Evolutionary conservation across 2,888 invertebrate species (phyloP).

Genomic region (Drosophila prolongata): DNA sequence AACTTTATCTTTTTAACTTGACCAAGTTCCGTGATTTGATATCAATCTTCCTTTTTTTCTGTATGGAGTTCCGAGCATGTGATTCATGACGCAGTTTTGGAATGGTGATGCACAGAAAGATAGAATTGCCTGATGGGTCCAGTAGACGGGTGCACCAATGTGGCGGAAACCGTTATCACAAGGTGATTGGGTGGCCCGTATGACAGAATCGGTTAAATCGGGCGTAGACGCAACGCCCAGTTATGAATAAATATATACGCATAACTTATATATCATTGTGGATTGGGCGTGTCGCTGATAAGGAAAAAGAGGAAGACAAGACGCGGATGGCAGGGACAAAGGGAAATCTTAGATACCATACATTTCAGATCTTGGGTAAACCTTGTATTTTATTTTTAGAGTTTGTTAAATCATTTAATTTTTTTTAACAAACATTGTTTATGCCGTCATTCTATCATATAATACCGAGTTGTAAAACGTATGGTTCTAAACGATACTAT

Average conservation of each 20-base stretch:
- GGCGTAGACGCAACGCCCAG: constrained; percentile 35
- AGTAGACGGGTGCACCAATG: constrained; percentile 7
- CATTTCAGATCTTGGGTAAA: neutral
- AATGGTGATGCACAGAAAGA: constrained; percentile 4
- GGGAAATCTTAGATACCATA: neutral
- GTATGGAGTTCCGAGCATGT: constrained; percentile 39
- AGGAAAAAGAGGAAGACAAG: constrained; percentile 2
- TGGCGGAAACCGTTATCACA: constrained; percentile 26
- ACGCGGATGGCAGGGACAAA: neutral
- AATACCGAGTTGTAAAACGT: too few species aligned
- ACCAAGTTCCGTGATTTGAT: neutral
- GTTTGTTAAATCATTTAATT: neutral
- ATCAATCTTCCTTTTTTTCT: neutral
- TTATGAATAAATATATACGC: constrained; percentile 34
- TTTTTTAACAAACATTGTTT: too few species aligned
- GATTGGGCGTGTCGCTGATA: constrained; percentile 40
- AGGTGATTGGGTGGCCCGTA: constrained; percentile 11
- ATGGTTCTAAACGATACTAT: too few species aligned
- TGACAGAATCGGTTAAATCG: constrained; percentile 59
- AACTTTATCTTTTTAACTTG: neutral
- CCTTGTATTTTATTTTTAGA: neutral
- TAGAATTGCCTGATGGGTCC: neutral
- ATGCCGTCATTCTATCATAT: too few species aligned
- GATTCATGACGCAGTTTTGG: constrained; percentile 65
- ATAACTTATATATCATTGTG: constrained; percentile 54